Evolutionary conservation across 2,797 vertebrate species (phyloP), one percentile per base, ranked within the genome.

Genomic region (Malurus leucopterus): DNA sequence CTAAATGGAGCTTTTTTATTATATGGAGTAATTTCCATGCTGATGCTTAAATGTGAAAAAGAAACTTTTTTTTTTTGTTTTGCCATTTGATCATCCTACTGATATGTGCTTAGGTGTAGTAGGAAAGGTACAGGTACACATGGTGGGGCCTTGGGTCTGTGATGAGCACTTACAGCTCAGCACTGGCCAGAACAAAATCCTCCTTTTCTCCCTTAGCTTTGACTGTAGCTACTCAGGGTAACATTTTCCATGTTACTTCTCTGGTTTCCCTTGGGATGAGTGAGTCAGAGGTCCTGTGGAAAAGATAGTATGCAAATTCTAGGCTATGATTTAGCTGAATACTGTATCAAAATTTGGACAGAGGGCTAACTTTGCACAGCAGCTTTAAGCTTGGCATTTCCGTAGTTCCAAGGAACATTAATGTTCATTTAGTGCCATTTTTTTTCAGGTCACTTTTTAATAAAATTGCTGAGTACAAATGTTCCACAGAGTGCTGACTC

Each of bases 291-390:
- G 49, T 84, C 64, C 81, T 44, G 29, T 72, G 69, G 58, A 89
- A 91, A 83, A 91, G 53, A 78, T 27, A 81, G 53, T 8, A 78
- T 75, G 57, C 75, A 91, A 90, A 90, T 93, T 82, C 80, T 84
- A 89, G 86, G 27, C 71, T 88, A 64, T 50, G 79, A 83, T 76
- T 89, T 73, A 77, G 57, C 53, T 73, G 54, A 65, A 47, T 76
- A 22, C n/a, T 49, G 19, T 59, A 59, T 46, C 21, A 47, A 53
- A 88, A 29, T 74, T 84, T 74, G 72, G 75, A 82, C 44, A 46
- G 27, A 34, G 26, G 27, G 8, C 32, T 79, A 61, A 69, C 16
- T 73, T 82, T 3, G 14, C 4, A 2, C 8, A 47, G 53, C 69
- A 86, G 43, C 55, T 40, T 89, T 63, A 68, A 84, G 22, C 43